phyloP scores from a whole-genome alignment of 2,113 vertebrate genomes.

The Alethe castanea region DNA sequence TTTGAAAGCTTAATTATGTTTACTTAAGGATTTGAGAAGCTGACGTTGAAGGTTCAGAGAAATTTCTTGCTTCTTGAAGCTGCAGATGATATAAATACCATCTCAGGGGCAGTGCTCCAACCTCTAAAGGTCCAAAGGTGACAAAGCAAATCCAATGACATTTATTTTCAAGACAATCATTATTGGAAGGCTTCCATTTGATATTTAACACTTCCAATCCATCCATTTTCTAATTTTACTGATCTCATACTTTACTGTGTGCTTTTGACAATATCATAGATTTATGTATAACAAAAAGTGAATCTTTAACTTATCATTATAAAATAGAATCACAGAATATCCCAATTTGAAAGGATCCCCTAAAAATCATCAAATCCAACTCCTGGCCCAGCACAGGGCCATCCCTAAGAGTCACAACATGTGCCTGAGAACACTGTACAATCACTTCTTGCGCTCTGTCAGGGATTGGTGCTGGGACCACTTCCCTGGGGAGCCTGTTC shows the following conservation, averaged over 20 bases:
- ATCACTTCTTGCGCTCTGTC: neutral
- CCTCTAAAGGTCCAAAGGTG: neutral
- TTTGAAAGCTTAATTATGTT: neutral
- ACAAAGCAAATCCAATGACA: neutral
- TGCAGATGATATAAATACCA: neutral
- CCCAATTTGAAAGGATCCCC: neutral
- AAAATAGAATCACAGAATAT: neutral
- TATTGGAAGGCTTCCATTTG: neutral
- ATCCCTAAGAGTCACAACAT: neutral
- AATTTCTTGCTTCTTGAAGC: neutral
- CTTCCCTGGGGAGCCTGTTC: neutral
- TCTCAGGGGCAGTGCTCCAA: neutral
- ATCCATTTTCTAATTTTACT: neutral
- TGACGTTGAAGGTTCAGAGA: neutral
- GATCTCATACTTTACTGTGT: neutral
- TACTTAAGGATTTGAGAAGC: neutral
- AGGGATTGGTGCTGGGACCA: neutral
- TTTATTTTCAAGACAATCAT: neutral
- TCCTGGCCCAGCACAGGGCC: neutral
- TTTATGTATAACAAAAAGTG: neutral
- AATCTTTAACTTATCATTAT: neutral
- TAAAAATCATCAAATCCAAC: neutral
- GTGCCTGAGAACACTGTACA: neutral
- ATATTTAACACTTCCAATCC: neutral
- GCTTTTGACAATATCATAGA: neutral